Evolutionary conservation across 1,140 invertebrate species (phyloP), one percentile per base, ranked within the genome.

Genomic region (Drosophila baimaii): DNA sequence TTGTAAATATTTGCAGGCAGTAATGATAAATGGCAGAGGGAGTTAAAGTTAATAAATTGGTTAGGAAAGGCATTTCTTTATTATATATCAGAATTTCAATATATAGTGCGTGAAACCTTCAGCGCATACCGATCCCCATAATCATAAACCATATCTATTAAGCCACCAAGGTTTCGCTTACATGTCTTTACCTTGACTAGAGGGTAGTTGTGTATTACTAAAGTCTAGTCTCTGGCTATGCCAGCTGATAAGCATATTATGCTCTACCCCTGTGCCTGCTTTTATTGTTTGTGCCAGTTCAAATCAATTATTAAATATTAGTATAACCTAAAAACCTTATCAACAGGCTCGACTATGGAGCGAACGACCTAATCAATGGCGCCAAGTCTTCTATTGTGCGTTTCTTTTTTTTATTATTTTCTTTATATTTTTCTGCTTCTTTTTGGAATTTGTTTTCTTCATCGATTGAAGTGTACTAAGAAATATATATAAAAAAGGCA

Each of bases 271-370:
- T 31, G 46, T 27, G 2, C 5, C 23, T 21, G 17, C 29, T 37
- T 19, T 27, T 23, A 44, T 61, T 54, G 58, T 52, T 51, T 75
- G 59, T 47, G 70, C 35, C 57, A 33, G 39, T 65, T 75, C 51
- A 56, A 75, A 75, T 75, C 72, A 57, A 56, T 75, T 56, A 57
- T 65, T 65, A 75, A 75, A 75, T 75, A 64, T 75, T 75, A 35
- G 59, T 51, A 23, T 75, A 75, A 75, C 71, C 72, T 57, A 75
- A 57, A 75, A 75, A 75, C 29, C 35, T 74, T 55, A 62, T 54
- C 59, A 44, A 33, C 21, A n/a, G 8, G 15, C 70, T 49, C 3
- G 35, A 15, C 17, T 10, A 63, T 35, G 23, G 17, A 64, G 46
- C 15, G 41, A 25, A 47, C 31, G 7, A 31, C 58, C 21, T 56